Evolutionary conservation across 2,797 vertebrate genomes (phyloP), one percentile per base, ranked within the genome.

Genomic region (Syncerus caffer): DNA sequence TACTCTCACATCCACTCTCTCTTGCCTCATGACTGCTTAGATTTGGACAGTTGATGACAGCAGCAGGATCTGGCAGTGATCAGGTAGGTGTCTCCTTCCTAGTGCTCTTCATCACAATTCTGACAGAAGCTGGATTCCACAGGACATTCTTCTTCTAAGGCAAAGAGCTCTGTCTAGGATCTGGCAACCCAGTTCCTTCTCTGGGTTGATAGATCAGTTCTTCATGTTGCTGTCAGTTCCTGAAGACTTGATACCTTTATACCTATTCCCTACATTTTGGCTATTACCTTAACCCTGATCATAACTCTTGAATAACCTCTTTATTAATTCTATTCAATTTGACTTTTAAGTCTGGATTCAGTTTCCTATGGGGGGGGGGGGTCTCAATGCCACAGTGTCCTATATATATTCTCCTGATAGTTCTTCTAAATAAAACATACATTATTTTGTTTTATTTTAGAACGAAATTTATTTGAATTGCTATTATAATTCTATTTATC

Each of bases 391-490:
- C 60, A n/a, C 2, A 25, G 38, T 71, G 9, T 21, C 23, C 7
- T 60, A 21, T 34, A 31, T 31, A 74, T 11, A 10, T 6, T 58
- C n/a, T 90, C 13, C 17, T 31, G n/a, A 34, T 42, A 42, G n/a
- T 82, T 94, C 25, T 84, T 96, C 9, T 4, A 58, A 16, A 82
- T 78, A 51, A 96, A 76, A 14, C 6, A 47, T 21, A 27, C 1
- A 57, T 55, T 79, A 50, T 82, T 53, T 90, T 76, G 15, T 16
- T 50, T 80, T 74, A 34, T 88, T 85, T 34, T 82, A 55, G 9
- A 85, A 31, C 93, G 16, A 84, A 95, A 78, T 93, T 51, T 6
- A 55, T 53, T 86, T 96, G 23, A 29, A 85, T 47, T 67, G 64
- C 4, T 53, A 38, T 17, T 82, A 58, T 31, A 64, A 51, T 80